Conservation (phyloP, 2,888 invertebrate species). For the Formica aserva region DNA sequence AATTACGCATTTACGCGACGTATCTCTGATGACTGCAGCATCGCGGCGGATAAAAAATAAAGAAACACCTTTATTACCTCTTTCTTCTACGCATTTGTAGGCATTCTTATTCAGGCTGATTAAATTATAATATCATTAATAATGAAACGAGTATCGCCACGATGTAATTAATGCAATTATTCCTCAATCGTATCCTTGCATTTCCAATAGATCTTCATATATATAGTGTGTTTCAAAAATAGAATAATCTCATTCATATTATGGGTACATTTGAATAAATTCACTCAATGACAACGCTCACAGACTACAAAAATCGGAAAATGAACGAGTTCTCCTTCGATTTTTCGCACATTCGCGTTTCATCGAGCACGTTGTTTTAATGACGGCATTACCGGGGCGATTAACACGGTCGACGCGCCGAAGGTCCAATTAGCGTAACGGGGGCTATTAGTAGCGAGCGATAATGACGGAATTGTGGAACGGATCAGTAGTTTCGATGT, state of each 20-base stretch:
- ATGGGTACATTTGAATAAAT: not conserved
- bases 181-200: not conserved
- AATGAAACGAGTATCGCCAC: not conserved
- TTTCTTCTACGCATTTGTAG: not conserved
- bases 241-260: not conserved
- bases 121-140: not conserved
- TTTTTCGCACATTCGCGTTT: not conserved
- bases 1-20: constrained; percentile 22
- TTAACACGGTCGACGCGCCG: constrained; percentile 51
- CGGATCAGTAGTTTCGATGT: constrained; percentile 39
- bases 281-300: not conserved
- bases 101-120: not conserved
- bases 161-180: not conserved
- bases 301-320: not conserved
- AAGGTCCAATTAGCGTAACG: constrained; percentile 60
- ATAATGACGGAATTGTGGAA: constrained; percentile 61
- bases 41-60: not conserved
- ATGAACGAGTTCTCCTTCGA: not conserved
- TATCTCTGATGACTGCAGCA: not conserved
- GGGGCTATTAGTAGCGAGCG: constrained; percentile 58
- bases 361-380: constrained; percentile 54
- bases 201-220: not conserved
- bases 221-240: too few relatives aligned
- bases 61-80: not conserved
- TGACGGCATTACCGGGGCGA: constrained; percentile 52